A percentile compares a stretch with the other conserved stretches of the same genome.
Conservation (phyloP, 1,140 invertebrate species). For the Pomacea maculata region DNA sequence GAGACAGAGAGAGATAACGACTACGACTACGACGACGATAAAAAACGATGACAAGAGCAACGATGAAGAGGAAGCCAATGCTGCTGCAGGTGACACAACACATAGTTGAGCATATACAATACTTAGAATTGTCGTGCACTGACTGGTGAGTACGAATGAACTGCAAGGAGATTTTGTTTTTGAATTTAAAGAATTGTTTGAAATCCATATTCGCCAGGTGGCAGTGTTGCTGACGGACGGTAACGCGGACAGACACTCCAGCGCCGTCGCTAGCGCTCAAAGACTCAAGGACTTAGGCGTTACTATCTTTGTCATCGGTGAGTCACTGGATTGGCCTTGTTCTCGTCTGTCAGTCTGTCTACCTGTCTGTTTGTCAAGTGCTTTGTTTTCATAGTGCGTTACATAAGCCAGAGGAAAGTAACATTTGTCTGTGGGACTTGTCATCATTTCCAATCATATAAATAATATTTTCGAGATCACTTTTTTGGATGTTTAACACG, state of each 20-base stretch:
- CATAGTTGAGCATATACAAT: no score
- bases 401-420: no score
- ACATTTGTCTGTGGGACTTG: no score
- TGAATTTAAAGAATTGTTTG: no score
- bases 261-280: slow-evolving; percentile 32
- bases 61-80: background rate
- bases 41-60: background rate
- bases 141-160: background rate
- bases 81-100: background rate
- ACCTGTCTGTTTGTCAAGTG: no score
- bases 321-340: background rate
- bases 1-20: no score
- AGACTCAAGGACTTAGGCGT: slow-evolving; percentile 40
- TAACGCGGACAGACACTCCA: slow-evolving; percentile 30
- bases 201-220: slow-evolving; percentile 29
- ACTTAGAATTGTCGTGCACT: no score
- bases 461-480: no score
- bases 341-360: no score
- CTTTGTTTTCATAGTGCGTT: no score
- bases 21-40: background rate
- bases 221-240: slow-evolving; percentile 50
- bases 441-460: no score
- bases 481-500: no score
- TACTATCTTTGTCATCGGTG: slow-evolving; percentile 49
- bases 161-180: background rate